A percentile compares a stretch with the other conserved stretches of the same genome.
Conservation (phyloP, 35 echinoderm and acorn worm species). For the Lytechinus pictus region DNA sequence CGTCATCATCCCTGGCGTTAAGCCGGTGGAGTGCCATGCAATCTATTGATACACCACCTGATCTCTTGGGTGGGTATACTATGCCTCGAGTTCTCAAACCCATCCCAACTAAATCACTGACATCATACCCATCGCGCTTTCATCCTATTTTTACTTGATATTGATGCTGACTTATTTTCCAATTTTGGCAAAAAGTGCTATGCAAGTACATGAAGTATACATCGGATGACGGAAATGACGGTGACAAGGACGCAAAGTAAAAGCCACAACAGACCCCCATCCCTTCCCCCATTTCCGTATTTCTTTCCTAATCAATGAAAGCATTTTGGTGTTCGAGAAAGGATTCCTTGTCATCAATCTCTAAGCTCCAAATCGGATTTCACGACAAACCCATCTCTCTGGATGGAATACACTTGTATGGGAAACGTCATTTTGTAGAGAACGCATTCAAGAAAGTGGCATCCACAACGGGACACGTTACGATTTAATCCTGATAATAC, state of each 20-base stretch:
- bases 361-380: not conserved
- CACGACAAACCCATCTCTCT: not conserved
- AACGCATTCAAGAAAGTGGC: not conserved
- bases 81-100: conserved; percentile 77
- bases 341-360: not conserved
- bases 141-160: conserved; percentile 79
- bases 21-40: conserved; percentile 40
- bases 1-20: conserved; percentile 28
- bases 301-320: not conserved
- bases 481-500: not conserved
- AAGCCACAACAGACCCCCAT: not conserved
- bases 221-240: not conserved
- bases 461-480: not conserved
- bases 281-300: not conserved
- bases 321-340: not conserved
- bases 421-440: not conserved
- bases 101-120: conserved; percentile 75
- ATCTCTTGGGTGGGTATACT: conserved; percentile 4
- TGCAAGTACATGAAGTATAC: not conserved
- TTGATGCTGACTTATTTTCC: not conserved
- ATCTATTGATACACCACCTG: conserved; percentile 7
- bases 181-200: not conserved
- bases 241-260: not conserved
- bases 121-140: conserved; percentile 75
- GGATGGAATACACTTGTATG: not conserved